A percentile compares a stretch with the other conserved stretches of the same genome.
These are phyloP conservation scores for Leptocoma aspasia DNA, from an alignment of 2,113 vertebrate species.

Conservation along the genomic window DNA sequence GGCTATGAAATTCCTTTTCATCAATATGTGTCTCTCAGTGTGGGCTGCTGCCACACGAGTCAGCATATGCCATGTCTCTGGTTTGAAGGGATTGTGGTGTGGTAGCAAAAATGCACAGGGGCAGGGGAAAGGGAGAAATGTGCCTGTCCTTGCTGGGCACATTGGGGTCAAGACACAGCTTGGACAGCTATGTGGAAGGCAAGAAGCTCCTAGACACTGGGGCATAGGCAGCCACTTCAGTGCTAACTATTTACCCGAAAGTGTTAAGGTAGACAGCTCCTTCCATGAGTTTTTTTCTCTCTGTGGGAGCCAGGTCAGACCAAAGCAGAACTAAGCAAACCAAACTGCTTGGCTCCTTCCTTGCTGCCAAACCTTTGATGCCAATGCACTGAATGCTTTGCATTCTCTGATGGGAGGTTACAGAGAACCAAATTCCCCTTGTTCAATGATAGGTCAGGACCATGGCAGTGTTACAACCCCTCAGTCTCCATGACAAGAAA, in stretches of 20 bases:
- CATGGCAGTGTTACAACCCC: neutral
- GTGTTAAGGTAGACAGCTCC: neutral
- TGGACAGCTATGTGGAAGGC: neutral
- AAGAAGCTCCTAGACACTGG: neutral
- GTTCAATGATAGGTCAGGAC: neutral
- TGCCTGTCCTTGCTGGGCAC: neutral
- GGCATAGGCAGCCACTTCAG: neutral
- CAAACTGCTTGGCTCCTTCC: neutral
- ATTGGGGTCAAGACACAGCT: neutral
- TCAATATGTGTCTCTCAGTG: neutral
- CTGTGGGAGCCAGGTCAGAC: neutral
- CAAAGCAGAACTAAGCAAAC: neutral
- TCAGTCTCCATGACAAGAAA: neutral
- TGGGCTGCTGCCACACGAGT: rapidly evolving
- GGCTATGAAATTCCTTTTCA: neutral
- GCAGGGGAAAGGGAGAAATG: neutral
- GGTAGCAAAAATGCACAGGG: neutral
- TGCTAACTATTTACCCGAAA: neutral
- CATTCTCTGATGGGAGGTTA: neutral
- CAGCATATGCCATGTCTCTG: rapidly evolving
- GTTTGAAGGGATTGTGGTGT: neutral
- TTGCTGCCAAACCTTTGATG: neutral
- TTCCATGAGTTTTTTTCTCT: neutral
- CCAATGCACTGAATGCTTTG: neutral
- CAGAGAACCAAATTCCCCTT: neutral